Evolutionary conservation across 1,140 invertebrate species (phyloP).

Genomic region (Myzus persicae): DNA sequence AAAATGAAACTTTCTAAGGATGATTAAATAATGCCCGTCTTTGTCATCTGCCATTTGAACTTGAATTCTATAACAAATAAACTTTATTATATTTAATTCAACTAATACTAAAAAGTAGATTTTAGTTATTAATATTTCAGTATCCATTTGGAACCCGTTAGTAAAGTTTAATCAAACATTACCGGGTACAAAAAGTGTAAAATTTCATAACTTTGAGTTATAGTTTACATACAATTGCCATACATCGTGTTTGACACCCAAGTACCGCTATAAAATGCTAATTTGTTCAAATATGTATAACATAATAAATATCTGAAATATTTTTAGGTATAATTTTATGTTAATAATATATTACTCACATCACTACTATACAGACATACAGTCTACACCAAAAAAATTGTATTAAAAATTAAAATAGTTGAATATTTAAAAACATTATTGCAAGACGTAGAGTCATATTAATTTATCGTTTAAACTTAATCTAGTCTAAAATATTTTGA

Average conservation of each 20-base stretch:
- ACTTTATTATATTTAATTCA: neutral
- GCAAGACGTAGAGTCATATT: neutral
- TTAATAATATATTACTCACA: neutral
- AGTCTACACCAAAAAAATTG: neutral
- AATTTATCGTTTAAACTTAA: neutral
- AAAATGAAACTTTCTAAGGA: neutral
- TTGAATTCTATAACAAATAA: neutral
- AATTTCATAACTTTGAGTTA: neutral
- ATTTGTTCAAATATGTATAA: neutral
- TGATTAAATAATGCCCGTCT: neutral
- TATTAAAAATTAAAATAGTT: neutral
- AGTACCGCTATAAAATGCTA: neutral
- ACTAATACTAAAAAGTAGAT: neutral
- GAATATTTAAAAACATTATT: neutral
- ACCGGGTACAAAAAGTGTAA: neutral
- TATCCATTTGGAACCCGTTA: neutral
- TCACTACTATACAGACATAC: too few species aligned
- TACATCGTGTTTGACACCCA: neutral
- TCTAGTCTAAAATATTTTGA: neutral
- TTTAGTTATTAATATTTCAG: neutral
- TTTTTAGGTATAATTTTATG: neutral
- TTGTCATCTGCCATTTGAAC: neutral
- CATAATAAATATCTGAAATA: neutral
- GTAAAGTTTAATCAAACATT: neutral
- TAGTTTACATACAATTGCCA: neutral